phyloP scores from a whole-genome alignment of 2,113 vertebrate genomes.

The Chaetops frenatus region DNA sequence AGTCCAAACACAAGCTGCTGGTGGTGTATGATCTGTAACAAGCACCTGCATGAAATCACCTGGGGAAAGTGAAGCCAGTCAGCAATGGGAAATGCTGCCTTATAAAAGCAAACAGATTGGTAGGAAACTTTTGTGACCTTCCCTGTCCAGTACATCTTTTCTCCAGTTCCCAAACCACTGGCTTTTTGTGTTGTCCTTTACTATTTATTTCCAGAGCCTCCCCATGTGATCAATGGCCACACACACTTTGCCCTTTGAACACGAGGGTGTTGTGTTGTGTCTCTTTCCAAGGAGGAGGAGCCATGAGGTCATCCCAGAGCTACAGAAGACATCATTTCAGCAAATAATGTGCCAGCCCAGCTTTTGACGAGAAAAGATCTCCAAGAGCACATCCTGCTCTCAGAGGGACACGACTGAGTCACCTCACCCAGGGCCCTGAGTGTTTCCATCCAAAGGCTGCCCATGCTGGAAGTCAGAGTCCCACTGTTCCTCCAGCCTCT shows the following conservation, averaged over 20 bases:
- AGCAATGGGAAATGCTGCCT: rapidly evolving
- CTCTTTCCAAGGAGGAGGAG: neutral
- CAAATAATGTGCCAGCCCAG: neutral
- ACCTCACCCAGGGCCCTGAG: neutral
- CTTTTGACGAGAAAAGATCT: neutral
- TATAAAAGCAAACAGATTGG: neutral
- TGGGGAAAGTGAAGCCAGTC: neutral
- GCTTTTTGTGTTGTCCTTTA: neutral
- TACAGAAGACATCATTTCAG: neutral
- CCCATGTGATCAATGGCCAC: neutral
- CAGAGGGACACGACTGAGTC: neutral
- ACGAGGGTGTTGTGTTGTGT: rapidly evolving
- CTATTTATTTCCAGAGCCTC: neutral
- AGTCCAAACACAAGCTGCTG: neutral
- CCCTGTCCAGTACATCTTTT: neutral
- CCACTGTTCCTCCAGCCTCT: neutral
- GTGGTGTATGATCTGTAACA: neutral
- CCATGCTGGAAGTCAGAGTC: rapidly evolving
- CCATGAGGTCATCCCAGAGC: neutral
- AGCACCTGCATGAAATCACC: neutral
- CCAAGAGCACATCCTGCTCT: neutral
- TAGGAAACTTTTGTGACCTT: neutral
- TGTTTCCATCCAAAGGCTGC: rapidly evolving
- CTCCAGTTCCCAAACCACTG: neutral
- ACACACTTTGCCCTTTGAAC: neutral